Evolutionary conservation across 1,140 invertebrate species (phyloP).

Genomic region (Triops cancriformis): DNA sequence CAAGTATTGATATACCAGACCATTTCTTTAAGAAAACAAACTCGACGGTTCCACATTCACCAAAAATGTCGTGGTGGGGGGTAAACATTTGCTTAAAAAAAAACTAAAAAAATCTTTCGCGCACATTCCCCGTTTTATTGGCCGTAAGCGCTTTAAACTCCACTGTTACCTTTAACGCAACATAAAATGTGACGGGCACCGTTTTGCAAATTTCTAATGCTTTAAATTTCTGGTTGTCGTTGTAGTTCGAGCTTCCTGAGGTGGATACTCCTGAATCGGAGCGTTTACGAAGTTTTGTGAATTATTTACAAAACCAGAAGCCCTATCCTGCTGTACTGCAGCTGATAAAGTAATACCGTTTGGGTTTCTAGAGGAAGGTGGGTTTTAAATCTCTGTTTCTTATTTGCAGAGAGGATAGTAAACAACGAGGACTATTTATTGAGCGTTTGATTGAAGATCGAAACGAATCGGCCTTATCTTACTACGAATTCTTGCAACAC

Average conservation of each 20-base stretch:
- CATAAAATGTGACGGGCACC: not conserved
- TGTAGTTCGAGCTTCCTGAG: slow-evolving; percentile 64
- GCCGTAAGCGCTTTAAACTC: no score
- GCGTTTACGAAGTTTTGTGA: slow-evolving; percentile 68
- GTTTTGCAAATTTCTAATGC: not conserved
- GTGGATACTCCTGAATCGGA: slow-evolving; percentile 66
- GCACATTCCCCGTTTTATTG: no score
- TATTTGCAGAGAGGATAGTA: slow-evolving; percentile 74
- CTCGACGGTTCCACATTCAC: no score
- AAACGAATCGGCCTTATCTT: slow-evolving; percentile 84
- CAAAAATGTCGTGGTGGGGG: no score
- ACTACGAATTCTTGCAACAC: slow-evolving; percentile 97
- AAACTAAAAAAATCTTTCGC: no score
- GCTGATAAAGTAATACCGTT: slow-evolving; percentile 62
- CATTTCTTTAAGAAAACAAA: no score
- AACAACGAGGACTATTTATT: slow-evolving; percentile 67
- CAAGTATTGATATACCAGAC: no score
- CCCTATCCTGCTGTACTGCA: slow-evolving; percentile 66
- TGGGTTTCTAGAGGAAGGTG: no score
- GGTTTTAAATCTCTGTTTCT: not conserved
- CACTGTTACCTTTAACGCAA: no score
- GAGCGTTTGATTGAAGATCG: slow-evolving; percentile 89
- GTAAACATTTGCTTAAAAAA: no score
- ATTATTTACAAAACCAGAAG: slow-evolving; percentile 73
- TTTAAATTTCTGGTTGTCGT: slow-evolving; percentile 33